Conservation (phyloP, 2,113 vertebrate genomes). For the Cavia porcellus region DNA sequence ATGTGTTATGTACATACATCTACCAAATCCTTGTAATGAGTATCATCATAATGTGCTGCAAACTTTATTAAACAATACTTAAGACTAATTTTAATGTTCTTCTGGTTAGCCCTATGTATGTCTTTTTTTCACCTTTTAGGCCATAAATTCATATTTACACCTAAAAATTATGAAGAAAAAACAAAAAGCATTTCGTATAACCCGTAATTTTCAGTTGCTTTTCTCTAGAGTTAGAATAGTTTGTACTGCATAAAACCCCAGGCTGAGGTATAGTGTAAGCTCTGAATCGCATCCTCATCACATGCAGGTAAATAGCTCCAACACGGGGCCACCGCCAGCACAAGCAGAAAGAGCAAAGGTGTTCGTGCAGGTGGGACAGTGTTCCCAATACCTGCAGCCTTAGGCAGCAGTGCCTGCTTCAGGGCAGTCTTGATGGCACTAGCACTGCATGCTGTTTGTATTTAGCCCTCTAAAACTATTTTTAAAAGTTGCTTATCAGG, state of each 20-base stretch:
- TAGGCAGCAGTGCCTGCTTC: conserved; percentile 67
- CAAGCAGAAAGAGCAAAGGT: conserved; percentile 69
- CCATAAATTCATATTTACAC: conserved; percentile 5
- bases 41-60: neutral
- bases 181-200: neutral
- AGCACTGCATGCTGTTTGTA: conserved; percentile 30
- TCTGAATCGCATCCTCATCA: neutral
- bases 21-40: neutral
- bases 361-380: conserved; percentile 71
- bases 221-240: neutral
- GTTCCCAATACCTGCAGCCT: conserved; percentile 72
- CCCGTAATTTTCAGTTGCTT: neutral
- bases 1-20: neutral
- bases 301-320: neutral
- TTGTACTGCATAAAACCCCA: neutral
- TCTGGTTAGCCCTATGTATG: neutral
- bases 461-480: conserved; percentile 36
- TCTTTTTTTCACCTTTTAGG: conserved; percentile 7
- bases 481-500: conserved; percentile 67
- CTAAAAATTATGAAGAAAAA: conserved; percentile 1
- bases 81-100: neutral
- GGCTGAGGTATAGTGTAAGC: neutral
- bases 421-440: conserved; percentile 44
- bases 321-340: neutral
- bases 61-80: neutral